phyloP scores from a whole-genome alignment of 1,140 invertebrate species.

The Araneus ventricosus region DNA sequence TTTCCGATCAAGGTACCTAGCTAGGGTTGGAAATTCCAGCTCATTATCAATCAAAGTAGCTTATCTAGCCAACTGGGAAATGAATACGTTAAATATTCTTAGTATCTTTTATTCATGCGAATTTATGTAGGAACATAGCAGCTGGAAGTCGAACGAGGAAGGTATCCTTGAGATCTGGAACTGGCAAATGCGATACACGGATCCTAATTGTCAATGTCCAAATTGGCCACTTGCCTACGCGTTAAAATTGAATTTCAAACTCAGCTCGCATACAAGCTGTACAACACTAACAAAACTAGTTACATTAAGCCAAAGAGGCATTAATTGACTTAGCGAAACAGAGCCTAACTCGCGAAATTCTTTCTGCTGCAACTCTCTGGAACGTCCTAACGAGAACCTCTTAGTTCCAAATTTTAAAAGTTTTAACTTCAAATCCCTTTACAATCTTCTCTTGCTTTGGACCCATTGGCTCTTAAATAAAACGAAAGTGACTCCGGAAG shows the following conservation, averaged over 20 bases:
- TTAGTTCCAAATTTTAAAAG: conserved; percentile 5
- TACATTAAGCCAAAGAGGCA: not conserved
- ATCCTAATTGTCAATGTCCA: not conserved
- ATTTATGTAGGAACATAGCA: not conserved
- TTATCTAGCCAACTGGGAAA: not conserved
- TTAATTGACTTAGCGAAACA: conserved; percentile 1
- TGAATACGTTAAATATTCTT: not conserved
- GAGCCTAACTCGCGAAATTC: not conserved
- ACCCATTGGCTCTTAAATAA: conserved; percentile 15
- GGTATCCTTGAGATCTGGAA: not conserved
- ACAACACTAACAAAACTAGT: not conserved
- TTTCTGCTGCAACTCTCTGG: not conserved
- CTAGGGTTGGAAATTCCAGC: not conserved
- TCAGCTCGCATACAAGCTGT: too few relatives aligned
- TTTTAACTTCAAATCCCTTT: conserved; percentile 20
- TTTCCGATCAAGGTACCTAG: not conserved
- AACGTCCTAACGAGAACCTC: not conserved
- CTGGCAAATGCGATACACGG: not conserved
- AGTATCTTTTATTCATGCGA: too few relatives aligned
- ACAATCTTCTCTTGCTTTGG: not conserved
- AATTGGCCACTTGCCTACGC: not conserved
- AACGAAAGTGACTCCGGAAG: conserved; percentile 4
- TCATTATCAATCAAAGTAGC: not conserved
- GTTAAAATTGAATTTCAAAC: not conserved
- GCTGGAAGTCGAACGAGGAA: not conserved